These are phyloP conservation scores for Caerostris extrusa DNA, from an alignment of 1,140 invertebrate species.

Conservation along the genomic window DNA sequence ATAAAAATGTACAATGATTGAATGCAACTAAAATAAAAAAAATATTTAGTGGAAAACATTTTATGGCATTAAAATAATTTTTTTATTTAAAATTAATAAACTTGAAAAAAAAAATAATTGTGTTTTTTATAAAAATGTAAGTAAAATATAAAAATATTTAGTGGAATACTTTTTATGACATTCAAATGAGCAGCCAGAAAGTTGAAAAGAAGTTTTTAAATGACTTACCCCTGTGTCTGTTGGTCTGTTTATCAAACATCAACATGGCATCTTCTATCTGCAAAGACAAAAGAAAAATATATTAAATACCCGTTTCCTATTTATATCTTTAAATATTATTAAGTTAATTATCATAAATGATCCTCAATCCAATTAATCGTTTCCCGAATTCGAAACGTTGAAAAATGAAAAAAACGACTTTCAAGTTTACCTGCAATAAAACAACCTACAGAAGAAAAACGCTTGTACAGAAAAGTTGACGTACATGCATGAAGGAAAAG, in stretches of 20 bases:
- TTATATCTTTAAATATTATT: neutral
- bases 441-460: neutral
- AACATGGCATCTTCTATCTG: slow-evolving; percentile 99
- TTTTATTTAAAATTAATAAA: too few species aligned
- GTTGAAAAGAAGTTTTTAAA: neutral
- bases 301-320: neutral
- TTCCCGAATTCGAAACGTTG: neutral
- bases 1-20: too few species aligned
- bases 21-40: too few species aligned
- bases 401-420: neutral
- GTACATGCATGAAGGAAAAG: neutral
- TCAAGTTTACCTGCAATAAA: neutral
- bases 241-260: slow-evolving; percentile 99
- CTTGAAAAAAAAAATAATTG: too few species aligned
- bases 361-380: neutral
- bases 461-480: slow-evolving; percentile 5
- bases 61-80: too few species aligned
- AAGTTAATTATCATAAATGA: neutral
- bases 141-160: too few species aligned
- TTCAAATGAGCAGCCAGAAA: too few species aligned
- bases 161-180: too few species aligned
- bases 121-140: too few species aligned
- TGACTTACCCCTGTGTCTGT: slow-evolving; percentile 98
- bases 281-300: slow-evolving; percentile 82
- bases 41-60: too few species aligned